Conservation (phyloP, 2,888 invertebrate species). For the Ochropacha duplaris region DNA sequence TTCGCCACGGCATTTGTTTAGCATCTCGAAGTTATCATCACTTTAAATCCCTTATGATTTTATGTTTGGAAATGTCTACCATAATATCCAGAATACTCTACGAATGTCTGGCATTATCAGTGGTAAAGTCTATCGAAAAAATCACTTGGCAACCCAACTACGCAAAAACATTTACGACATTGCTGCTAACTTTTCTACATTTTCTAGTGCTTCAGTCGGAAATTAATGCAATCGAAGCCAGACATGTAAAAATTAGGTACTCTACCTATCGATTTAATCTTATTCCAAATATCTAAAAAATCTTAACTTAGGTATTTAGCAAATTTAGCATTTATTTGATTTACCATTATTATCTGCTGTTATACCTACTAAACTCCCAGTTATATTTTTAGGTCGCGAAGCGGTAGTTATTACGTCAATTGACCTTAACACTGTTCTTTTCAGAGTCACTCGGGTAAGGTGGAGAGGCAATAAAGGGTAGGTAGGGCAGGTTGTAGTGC, state of each 20-base stretch:
- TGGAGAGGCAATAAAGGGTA: constrained; percentile 64
- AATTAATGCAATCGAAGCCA: neutral
- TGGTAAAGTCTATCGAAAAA: no score
- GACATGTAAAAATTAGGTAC: neutral
- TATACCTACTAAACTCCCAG: neutral
- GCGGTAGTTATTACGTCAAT: constrained; percentile 27
- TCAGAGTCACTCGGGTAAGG: constrained; percentile 45
- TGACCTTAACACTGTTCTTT: constrained; percentile 65
- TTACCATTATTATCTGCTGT: neutral
- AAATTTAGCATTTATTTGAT: neutral
- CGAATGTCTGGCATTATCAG: no score
- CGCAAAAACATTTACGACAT: neutral
- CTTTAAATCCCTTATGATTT: no score
- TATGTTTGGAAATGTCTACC: no score
- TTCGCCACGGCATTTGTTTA: no score
- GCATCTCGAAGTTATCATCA: no score
- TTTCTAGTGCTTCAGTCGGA: neutral
- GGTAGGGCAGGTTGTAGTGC: constrained; percentile 55
- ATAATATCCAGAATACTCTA: no score
- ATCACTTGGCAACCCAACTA: no score
- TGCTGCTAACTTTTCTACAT: neutral
- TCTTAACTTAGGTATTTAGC: neutral
- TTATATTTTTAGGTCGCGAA: neutral
- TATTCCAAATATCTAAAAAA: neutral
- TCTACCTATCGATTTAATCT: neutral